These are phyloP conservation scores for Catocala fraxini DNA, from an alignment of 2,888 invertebrate genomes.

Conservation along the genomic window DNA sequence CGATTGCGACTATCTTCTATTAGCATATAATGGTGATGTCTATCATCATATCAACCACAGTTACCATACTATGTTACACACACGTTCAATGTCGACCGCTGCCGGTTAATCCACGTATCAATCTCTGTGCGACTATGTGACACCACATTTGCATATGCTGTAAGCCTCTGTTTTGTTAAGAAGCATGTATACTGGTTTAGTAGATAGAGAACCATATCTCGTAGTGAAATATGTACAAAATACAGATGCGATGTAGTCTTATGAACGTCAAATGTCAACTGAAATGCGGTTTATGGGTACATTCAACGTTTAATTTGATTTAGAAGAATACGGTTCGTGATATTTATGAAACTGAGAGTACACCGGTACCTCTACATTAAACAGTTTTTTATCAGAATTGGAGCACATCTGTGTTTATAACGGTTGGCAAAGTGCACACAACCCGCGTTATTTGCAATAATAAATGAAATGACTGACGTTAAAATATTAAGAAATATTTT, in stretches of 20 bases:
- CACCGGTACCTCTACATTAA: too few relatives aligned
- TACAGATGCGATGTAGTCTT: too few relatives aligned
- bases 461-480: too few relatives aligned
- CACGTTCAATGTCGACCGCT: conserved; percentile 43
- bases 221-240: neutral
- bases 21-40: conserved; percentile 12
- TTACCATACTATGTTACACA: conserved; percentile 14
- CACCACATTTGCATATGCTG: conserved; percentile 42
- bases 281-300: neutral
- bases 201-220: neutral
- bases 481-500: too few relatives aligned
- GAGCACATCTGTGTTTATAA: too few relatives aligned
- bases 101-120: conserved; percentile 40
- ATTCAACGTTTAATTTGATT: too few relatives aligned
- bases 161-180: conserved; percentile 31
- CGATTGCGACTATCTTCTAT: conserved; percentile 1
- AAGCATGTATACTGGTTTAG: conserved; percentile 17
- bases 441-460: too few relatives aligned
- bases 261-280: too few relatives aligned
- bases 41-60: conserved; percentile 22
- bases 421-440: too few relatives aligned
- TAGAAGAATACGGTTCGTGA: too few relatives aligned
- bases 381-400: too few relatives aligned
- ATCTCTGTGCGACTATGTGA: conserved; percentile 42
- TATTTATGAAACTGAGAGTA: too few relatives aligned